phyloP scores from a whole-genome alignment of 2,797 vertebrate species.

The Decapterus maruadsi region DNA sequence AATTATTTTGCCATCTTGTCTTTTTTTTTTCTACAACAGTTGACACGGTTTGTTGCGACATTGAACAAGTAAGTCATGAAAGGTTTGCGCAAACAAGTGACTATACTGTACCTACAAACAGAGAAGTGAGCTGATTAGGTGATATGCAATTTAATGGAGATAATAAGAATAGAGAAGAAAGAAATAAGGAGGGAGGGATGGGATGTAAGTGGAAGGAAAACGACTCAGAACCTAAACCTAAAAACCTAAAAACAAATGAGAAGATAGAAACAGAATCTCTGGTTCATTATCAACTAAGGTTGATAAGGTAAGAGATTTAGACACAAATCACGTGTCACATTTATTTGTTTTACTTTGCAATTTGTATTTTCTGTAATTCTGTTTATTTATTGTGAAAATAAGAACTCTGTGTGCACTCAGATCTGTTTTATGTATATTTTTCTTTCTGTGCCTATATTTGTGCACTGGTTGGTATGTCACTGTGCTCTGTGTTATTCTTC shows the following conservation, averaged over 20 bases:
- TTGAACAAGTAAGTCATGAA: slow-evolving; percentile 27
- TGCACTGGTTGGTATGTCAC: slow-evolving; percentile 29
- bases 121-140: slow-evolving; percentile 43
- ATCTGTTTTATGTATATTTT: slow-evolving; percentile 5
- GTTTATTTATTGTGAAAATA: background rate
- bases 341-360: background rate
- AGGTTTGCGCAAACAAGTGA: slow-evolving; percentile 28
- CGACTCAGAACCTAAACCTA: too few relatives aligned
- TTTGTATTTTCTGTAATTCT: background rate
- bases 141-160: slow-evolving; percentile 25
- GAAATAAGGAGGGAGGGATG: slow-evolving; percentile 4
- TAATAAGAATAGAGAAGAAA: slow-evolving; percentile 1
- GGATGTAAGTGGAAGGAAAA: background rate
- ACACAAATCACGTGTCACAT: background rate
- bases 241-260: background rate
- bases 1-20: too few relatives aligned
- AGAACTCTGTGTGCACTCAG: too few relatives aligned
- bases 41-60: background rate
- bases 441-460: slow-evolving; percentile 30
- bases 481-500: slow-evolving; percentile 32
- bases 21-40: too few relatives aligned
- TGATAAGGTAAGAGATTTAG: background rate
- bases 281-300: too few relatives aligned
- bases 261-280: background rate
- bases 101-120: slow-evolving; percentile 8